Evolutionary conservation across 2,113 vertebrate genomes (phyloP).

Genomic region (Heloderma charlesbogerti): DNA sequence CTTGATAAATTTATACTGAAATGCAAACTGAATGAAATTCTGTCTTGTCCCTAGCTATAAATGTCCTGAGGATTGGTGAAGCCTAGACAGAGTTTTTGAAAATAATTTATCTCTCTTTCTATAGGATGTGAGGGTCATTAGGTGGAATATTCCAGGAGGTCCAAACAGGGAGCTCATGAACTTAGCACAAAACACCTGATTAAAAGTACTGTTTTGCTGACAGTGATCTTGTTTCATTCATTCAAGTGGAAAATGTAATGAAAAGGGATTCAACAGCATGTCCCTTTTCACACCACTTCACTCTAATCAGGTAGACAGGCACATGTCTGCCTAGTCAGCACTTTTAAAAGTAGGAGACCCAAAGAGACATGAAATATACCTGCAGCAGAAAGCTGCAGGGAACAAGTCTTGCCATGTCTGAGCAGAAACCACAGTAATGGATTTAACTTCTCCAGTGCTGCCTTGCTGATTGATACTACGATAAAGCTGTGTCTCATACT

Average conservation of each 20-base stretch:
- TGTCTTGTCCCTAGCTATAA: not conserved
- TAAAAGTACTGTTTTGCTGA: not conserved
- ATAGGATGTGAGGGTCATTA: not conserved
- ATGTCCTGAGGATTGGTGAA: not conserved
- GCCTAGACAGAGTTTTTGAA: not conserved
- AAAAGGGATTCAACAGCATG: not conserved
- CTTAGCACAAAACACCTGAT: not conserved
- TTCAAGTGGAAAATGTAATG: not conserved
- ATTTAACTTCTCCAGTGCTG: slow-evolving; percentile 3
- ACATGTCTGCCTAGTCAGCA: not conserved
- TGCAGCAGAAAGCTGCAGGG: not conserved
- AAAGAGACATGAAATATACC: not conserved
- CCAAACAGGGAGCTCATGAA: not conserved
- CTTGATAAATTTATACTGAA: too few relatives aligned
- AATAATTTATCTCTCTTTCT: not conserved
- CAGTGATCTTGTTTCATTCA: not conserved
- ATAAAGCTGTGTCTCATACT: not conserved
- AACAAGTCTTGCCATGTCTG: not conserved
- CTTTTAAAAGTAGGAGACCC: not conserved
- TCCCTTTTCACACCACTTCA: not conserved
- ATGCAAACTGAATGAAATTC: not conserved
- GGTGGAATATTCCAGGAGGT: not conserved
- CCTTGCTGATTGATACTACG: not conserved
- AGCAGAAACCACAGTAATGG: not conserved
- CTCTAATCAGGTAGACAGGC: not conserved